Evolutionary conservation across 2,888 invertebrate genomes (phyloP).

Genomic region (Julus scandinavius): DNA sequence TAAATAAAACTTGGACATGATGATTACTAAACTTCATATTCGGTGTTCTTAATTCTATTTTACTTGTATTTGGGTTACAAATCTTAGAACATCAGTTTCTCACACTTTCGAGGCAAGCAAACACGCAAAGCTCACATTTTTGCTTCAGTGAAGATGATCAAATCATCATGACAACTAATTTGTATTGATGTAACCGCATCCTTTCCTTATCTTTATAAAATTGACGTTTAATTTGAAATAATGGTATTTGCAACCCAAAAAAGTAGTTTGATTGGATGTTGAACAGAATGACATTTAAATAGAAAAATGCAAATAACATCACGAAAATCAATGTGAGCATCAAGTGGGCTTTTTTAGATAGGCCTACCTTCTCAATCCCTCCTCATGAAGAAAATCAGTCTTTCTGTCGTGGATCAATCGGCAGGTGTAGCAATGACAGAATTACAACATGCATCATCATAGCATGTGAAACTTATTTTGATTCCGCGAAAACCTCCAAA

Average conservation of each 20-base stretch:
- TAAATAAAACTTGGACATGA: too few species aligned
- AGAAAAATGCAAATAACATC: background rate
- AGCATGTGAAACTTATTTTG: background rate
- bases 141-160: too few species aligned
- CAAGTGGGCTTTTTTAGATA: background rate
- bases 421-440: background rate
- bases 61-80: too few species aligned
- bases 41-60: too few species aligned
- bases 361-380: conserved; percentile 19
- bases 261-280: background rate
- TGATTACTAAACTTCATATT: too few species aligned
- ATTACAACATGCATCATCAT: background rate
- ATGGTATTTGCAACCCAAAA: too few species aligned
- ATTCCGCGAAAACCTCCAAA: background rate
- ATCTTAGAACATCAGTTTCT: too few species aligned
- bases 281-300: background rate
- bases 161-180: too few species aligned
- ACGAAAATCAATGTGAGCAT: background rate
- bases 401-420: background rate
- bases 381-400: background rate
- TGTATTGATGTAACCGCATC: too few species aligned
- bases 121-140: background rate
- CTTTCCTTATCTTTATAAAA: too few species aligned
- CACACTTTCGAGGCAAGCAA: background rate
- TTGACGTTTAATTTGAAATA: too few species aligned